A percentile compares a stretch with the other conserved stretches of the same genome.
phyloP scores from a whole-genome alignment of 2,888 invertebrate species.

The Coelopa pilipes region DNA sequence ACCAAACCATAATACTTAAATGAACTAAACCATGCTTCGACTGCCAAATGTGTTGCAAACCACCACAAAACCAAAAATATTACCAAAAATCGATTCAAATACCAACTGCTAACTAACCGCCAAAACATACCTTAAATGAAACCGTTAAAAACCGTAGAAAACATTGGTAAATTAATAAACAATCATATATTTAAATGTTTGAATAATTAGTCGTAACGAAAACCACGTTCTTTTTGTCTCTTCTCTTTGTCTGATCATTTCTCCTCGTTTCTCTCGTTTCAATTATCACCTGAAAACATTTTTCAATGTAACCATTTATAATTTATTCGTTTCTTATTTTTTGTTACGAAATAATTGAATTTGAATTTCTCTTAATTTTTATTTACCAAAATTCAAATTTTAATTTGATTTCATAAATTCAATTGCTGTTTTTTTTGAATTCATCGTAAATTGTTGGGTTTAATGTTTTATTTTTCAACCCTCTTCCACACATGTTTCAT shows the following conservation, averaged over 20 bases:
- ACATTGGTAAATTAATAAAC: conserved; percentile 60
- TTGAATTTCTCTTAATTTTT: not conserved
- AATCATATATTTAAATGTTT: conserved; percentile 34
- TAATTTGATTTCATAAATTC: not conserved
- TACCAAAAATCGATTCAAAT: conserved; percentile 42
- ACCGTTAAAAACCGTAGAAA: conserved; percentile 56
- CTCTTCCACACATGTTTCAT: not conserved
- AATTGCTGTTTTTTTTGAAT: not conserved
- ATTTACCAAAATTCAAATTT: not conserved
- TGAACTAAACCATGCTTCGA: conserved; percentile 27
- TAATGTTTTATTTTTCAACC: conserved; percentile 3
- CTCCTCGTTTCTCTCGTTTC: conserved; percentile 26
- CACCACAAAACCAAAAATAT: conserved; percentile 39
- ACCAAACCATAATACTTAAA: not conserved
- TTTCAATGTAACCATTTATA: not conserved
- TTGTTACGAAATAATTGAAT: not conserved
- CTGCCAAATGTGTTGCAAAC: conserved; percentile 42
- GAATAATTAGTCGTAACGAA: conserved; percentile 15
- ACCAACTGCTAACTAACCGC: conserved; percentile 42
- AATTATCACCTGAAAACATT: not conserved
- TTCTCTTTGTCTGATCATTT: conserved; percentile 25
- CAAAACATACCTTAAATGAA: conserved; percentile 39
- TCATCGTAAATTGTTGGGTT: not conserved
- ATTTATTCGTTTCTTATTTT: conserved; percentile 20
- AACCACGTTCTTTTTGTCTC: conserved; percentile 35